Base-by-base conservation (phyloP, 2,113 vertebrate species). In the Megatriorchis doriae region DNA sequence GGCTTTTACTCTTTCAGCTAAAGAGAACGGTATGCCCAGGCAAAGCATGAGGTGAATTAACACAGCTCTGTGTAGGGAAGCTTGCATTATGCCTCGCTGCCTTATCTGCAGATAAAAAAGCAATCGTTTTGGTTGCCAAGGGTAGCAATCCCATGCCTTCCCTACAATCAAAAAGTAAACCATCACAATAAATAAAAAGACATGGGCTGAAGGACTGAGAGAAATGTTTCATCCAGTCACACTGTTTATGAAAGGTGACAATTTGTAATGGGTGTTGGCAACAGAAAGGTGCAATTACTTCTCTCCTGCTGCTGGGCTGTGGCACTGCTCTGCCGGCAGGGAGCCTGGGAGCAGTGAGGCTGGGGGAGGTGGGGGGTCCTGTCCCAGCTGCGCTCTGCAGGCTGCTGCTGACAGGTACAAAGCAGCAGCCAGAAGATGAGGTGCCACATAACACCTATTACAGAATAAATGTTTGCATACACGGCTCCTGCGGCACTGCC, bases 401-500 rank as follows among this genome's bases (percentile, higher is more conserved):
- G 45, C n/a, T 93, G 43, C 66, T 96, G 93, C 84, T 50, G 71
- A 92, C 84, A 94, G 88, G 68, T 93, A 81, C 45, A 70, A 94
- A 96, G 86, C 26, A 19, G 88, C 65, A 95, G 70, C 73, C 27
- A 68, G 62, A 88, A 55, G 52, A 72, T 32, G 27, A 94, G 47
- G 32, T 61, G 77, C 31, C 68, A 77, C 31, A 27, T 70, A 87
- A 93, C 53, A 63, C 67, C 68, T 73, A 56, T 85, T 93, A 90
- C 47, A 93, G 86, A 93, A 84, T 86, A 95, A 98, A 94, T 75
- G 82, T 96, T 95, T 97, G 65, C 63, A 52, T 55, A 65, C 83
- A 71, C 71, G 88, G 32, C 75, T 96, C 52, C 91, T 86, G n/a
- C 6, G 29, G 67, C 67, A 59, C 86, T 95, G 40, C 45, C 70